A percentile compares a stretch with the other conserved stretches of the same genome.
phyloP scores from a whole-genome alignment of 1,140 invertebrate genomes.

The Teleopsis dalmanni region DNA sequence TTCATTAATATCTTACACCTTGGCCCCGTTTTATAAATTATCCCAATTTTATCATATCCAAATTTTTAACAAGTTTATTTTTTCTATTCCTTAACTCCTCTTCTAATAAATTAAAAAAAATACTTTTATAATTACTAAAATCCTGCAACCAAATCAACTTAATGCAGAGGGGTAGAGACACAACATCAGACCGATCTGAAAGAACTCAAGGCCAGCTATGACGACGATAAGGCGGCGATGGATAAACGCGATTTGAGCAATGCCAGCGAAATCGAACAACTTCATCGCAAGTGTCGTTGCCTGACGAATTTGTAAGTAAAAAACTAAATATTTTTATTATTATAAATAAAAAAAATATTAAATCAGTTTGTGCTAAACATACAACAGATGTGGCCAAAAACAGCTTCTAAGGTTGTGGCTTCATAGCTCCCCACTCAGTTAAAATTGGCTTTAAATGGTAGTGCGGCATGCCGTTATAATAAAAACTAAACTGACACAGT shows the following conservation, averaged over 20 bases:
- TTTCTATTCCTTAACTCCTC: too few relatives aligned
- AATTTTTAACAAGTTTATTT: slow-evolving; percentile 6
- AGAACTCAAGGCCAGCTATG: slow-evolving; percentile 39
- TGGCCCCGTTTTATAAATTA: slow-evolving; percentile 7
- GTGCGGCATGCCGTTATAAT: too few relatives aligned
- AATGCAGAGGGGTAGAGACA: slow-evolving; percentile 37
- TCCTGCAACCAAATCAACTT: not conserved
- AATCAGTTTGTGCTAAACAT: too few relatives aligned
- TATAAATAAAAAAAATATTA: not conserved
- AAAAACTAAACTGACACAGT: too few relatives aligned
- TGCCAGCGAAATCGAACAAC: slow-evolving; percentile 47
- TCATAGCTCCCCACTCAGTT: too few relatives aligned
- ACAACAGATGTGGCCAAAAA: too few relatives aligned
- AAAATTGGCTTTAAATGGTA: too few relatives aligned
- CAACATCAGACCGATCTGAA: slow-evolving; percentile 39
- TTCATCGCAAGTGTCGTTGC: slow-evolving; percentile 48
- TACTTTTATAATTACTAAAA: not conserved
- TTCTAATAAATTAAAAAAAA: too few relatives aligned
- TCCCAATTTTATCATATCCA: slow-evolving; percentile 12
- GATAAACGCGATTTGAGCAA: slow-evolving; percentile 43
- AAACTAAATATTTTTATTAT: not conserved
- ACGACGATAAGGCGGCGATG: slow-evolving; percentile 37
- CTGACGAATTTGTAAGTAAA: slow-evolving; percentile 50
- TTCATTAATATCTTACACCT: too few relatives aligned
- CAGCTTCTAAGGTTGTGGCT: too few relatives aligned